These are phyloP conservation scores for Scaptomyza hsui DNA, from an alignment of 1,140 invertebrate genomes.

Conservation along the genomic window DNA sequence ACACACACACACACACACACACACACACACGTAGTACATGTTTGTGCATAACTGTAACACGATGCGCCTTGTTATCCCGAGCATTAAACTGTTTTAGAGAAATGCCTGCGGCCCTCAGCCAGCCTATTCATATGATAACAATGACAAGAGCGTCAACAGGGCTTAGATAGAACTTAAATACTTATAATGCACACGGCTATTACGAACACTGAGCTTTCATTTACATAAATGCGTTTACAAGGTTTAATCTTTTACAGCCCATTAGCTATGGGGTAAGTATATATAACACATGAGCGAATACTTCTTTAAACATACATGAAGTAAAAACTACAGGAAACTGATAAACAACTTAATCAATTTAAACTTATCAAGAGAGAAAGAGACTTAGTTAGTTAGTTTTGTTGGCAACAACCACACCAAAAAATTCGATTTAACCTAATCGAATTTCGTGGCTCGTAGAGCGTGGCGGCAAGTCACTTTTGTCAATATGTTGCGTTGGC, in stretches of 20 bases:
- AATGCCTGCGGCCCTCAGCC: conserved; percentile 48
- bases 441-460: conserved; percentile 51
- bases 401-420: conserved; percentile 59
- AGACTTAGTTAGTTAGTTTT: conserved; percentile 59
- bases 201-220: background rate
- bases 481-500: conserved; percentile 63
- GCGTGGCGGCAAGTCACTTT: conserved; percentile 60
- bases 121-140: conserved; percentile 71
- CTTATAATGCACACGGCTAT: conserved; percentile 19
- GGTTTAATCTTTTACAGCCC: conserved; percentile 6
- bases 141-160: conserved; percentile 56
- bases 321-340: no score
- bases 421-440: conserved; percentile 74
- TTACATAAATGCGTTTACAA: background rate
- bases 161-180: conserved; percentile 35
- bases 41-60: conserved; percentile 26
- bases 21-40: conserved; percentile 11
- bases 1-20: background rate
- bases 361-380: conserved; percentile 1
- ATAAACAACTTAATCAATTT: no score
- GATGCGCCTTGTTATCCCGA: conserved; percentile 63
- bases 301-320: background rate
- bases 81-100: conserved; percentile 72
- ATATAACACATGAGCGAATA: background rate
- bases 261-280: background rate